Evolutionary conservation across 2,888 invertebrate genomes (phyloP).

Genomic region (Slavum lentiscoides): DNA sequence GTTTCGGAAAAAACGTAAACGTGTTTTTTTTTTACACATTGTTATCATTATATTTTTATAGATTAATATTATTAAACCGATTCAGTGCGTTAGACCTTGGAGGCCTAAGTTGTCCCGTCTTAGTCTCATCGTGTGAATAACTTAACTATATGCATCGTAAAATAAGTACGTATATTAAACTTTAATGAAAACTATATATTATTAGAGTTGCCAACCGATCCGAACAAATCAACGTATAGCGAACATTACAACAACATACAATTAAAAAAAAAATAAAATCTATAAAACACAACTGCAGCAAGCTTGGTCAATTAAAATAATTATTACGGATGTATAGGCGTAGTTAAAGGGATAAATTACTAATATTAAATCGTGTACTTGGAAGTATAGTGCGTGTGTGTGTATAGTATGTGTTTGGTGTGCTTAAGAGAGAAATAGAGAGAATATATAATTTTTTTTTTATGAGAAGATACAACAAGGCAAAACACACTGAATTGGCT

Average conservation of each 20-base stretch:
- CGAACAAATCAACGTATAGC: constrained; percentile 48
- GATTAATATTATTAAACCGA: constrained; percentile 37
- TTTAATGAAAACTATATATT: not conserved
- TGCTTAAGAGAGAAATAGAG: constrained; percentile 50
- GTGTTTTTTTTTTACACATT: constrained; percentile 3
- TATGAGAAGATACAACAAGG: constrained; percentile 55
- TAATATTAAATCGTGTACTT: not conserved
- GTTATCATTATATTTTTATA: not conserved
- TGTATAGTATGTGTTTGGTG: constrained; percentile 36
- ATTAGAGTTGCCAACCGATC: constrained; percentile 52
- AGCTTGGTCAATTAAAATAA: constrained; percentile 47
- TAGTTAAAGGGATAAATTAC: constrained; percentile 2
- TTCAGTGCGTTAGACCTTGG: constrained; percentile 53
- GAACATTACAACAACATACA: constrained; percentile 50
- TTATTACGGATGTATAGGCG: constrained; percentile 23
- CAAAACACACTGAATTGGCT: constrained; percentile 56
- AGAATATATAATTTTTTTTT: constrained; percentile 31
- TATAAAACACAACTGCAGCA: constrained; percentile 50
- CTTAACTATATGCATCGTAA: not conserved
- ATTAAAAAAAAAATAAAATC: constrained; percentile 30
- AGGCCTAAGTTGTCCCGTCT: constrained; percentile 52
- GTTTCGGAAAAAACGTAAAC: constrained; percentile 20
- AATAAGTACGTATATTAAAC: not conserved
- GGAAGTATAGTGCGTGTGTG: constrained; percentile 29
- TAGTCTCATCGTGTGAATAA: constrained; percentile 50